Conservation (phyloP, 2,113 vertebrate species). For the Patagioenas fasciata region DNA sequence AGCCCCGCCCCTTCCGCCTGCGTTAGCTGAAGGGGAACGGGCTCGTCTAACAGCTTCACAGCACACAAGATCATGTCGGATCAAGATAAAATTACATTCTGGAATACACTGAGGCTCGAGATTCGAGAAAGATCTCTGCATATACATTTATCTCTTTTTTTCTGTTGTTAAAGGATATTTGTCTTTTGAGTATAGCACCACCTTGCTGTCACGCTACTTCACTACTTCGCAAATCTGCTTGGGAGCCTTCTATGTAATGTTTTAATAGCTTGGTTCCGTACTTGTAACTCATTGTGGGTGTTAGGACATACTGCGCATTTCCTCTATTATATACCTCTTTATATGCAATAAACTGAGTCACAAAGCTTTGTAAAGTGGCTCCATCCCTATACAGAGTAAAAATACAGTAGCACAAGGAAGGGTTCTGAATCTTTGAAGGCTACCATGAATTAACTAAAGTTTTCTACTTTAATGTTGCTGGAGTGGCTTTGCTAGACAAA, state of each 20-base stretch:
- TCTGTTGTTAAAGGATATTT: background rate
- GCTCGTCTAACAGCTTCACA: accelerated
- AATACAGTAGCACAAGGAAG: background rate
- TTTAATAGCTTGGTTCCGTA: background rate
- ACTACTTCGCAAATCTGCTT: too few relatives aligned
- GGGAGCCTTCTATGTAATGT: accelerated
- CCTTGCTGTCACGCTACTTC: accelerated
- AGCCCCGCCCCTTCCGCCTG: background rate
- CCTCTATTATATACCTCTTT: background rate
- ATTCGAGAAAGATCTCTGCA: accelerated
- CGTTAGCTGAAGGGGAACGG: too few relatives aligned
- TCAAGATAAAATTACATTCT: too few relatives aligned
- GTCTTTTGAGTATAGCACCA: background rate
- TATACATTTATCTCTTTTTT: accelerated
- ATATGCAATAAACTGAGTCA: background rate
- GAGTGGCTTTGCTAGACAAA: background rate
- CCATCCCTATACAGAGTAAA: background rate
- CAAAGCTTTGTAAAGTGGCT: background rate
- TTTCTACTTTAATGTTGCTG: background rate
- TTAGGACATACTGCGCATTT: accelerated
- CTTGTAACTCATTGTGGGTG: accelerated
- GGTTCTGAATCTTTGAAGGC: background rate
- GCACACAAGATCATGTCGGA: accelerated
- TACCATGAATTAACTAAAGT: background rate
- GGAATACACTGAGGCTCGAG: too few relatives aligned